phyloP scores from a whole-genome alignment of 1,140 invertebrate species.

The Amphibalanus amphitrite region DNA sequence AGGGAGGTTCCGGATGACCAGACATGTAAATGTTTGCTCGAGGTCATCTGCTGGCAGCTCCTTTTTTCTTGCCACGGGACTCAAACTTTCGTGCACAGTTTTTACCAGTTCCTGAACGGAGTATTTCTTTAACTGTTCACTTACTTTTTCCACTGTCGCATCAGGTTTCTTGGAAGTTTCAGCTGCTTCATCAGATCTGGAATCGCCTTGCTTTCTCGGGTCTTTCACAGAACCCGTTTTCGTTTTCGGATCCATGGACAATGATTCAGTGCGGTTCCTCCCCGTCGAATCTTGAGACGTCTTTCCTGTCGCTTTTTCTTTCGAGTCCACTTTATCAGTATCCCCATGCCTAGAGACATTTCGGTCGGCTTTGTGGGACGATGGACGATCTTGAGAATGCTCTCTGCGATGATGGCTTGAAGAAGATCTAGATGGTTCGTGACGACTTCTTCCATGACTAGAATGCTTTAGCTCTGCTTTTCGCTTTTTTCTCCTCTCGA shows the following conservation, averaged over 20 bases:
- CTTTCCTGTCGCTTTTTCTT: not conserved
- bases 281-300: not conserved
- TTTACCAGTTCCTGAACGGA: not conserved
- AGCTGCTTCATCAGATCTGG: no score
- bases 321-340: not conserved
- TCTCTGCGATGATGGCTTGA: not conserved
- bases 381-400: not conserved
- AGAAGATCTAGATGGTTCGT: not conserved
- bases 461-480: not conserved
- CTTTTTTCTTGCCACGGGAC: not conserved
- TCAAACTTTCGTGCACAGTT: not conserved
- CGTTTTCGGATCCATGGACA: not conserved
- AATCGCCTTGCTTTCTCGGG: no score
- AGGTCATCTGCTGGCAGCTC: not conserved
- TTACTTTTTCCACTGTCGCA: not conserved
- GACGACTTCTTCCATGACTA: not conserved
- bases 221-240: not conserved
- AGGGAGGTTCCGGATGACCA: not conserved
- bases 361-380: not conserved
- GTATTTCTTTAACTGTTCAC: not conserved
- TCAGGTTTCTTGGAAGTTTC: not conserved
- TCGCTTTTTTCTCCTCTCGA: not conserved
- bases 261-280: no score
- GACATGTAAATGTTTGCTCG: not conserved
- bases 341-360: not conserved